Evolutionary conservation across 2,797 vertebrate genomes (phyloP).

Genomic region (Sebastes vulpes): DNA sequence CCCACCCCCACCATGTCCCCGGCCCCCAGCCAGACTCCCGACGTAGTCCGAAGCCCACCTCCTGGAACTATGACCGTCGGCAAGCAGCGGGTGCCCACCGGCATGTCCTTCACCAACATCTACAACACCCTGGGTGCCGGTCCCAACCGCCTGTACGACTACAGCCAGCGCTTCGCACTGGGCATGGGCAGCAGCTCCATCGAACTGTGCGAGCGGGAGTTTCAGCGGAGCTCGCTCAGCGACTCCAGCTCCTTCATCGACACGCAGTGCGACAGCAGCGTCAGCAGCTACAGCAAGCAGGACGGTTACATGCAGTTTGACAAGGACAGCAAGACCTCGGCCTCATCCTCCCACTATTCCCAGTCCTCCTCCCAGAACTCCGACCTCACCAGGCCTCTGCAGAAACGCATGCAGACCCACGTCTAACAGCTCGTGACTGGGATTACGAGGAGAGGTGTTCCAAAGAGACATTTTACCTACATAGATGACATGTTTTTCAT

Average conservation of each 20-base stretch:
- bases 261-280: conserved; percentile 98
- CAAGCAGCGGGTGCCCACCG: conserved; percentile 95
- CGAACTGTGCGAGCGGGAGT: conserved; percentile 97
- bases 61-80: conserved; percentile 54
- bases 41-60: conserved; percentile 48
- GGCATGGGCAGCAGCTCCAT: conserved; percentile 99
- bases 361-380: conserved; percentile 99
- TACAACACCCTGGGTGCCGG: conserved; percentile 95
- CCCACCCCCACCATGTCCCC: conserved; percentile 88
- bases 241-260: conserved; percentile 99
- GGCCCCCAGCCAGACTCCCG: conserved; percentile 85
- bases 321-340: conserved; percentile 98
- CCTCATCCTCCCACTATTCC: conserved; percentile 97
- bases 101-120: conserved; percentile 99
- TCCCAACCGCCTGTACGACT: conserved; percentile 97
- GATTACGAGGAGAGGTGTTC: neutral
- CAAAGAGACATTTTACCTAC: conserved; percentile 8
- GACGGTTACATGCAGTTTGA: conserved; percentile 98
- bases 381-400: conserved; percentile 95
- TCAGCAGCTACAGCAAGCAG: conserved; percentile 98
- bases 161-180: conserved; percentile 96
- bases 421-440: conserved; percentile 89
- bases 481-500: neutral
- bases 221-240: conserved; percentile 97
- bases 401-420: conserved; percentile 99